Evolutionary conservation across 2,113 vertebrate genomes (phyloP).

Genomic region (Saimiri boliviensis): DNA sequence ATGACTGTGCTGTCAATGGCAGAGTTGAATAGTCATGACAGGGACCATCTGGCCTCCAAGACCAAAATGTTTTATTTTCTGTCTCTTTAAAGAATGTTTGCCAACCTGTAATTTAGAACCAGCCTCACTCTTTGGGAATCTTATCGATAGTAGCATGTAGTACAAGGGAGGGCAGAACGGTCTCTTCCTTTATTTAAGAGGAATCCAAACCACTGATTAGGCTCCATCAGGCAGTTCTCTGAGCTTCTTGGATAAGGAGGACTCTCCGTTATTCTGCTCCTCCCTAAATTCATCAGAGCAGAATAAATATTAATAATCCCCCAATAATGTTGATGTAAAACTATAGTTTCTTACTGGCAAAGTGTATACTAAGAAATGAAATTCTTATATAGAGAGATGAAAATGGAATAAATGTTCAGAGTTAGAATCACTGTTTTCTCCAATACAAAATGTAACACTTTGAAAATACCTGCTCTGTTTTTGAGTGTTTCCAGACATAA

Average conservation of each 20-base stretch:
- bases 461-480: slow-evolving; percentile 30
- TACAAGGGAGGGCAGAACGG: rapidly evolving
- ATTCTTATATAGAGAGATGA: neutral
- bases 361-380: neutral
- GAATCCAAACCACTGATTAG: neutral
- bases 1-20: neutral
- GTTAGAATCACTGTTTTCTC: slow-evolving; percentile 30
- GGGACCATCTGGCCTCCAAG: neutral
- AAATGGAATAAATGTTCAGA: slow-evolving; percentile 26
- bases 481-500: slow-evolving; percentile 40
- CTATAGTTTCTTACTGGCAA: neutral
- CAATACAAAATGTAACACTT: slow-evolving; percentile 18
- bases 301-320: neutral
- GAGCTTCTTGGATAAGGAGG: neutral
- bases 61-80: neutral
- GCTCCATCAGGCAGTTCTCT: neutral
- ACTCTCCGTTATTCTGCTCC: neutral
- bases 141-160: neutral
- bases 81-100: neutral
- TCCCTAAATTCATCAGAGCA: neutral
- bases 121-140: neutral
- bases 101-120: neutral
- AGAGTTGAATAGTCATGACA: neutral
- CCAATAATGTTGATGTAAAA: neutral
- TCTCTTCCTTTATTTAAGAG: neutral